Percentiles rank a stretch among this genome's conserved stretches.
Evolutionary conservation across 2,797 vertebrate genomes (phyloP).

Genomic region (Todus mexicanus): DNA sequence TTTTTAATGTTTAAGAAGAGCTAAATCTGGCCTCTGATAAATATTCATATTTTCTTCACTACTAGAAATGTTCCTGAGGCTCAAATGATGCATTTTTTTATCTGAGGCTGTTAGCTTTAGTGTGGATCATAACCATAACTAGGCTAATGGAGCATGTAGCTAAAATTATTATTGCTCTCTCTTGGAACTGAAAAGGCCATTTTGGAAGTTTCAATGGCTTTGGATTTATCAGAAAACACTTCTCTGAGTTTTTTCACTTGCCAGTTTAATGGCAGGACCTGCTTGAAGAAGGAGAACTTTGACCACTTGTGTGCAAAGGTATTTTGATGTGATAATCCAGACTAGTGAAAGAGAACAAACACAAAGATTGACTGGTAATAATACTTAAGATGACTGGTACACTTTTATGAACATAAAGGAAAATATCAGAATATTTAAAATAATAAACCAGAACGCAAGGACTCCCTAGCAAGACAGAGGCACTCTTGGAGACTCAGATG

Average conservation of each 20-base stretch:
- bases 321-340: background rate
- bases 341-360: background rate
- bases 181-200: background rate
- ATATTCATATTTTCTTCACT: constrained; percentile 8
- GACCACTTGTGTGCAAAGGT: background rate
- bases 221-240: background rate
- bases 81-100: constrained; percentile 27
- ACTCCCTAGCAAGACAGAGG: background rate
- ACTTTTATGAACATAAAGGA: background rate
- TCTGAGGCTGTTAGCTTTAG: background rate
- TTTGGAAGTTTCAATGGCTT: background rate
- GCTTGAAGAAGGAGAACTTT: background rate
- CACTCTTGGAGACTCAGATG: background rate
- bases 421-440: background rate
- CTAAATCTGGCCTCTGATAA: background rate
- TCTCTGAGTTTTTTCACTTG: background rate
- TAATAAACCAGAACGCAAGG: background rate
- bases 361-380: background rate
- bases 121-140: background rate
- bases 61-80: background rate
- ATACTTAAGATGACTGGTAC: background rate
- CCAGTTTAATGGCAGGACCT: background rate
- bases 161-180: constrained; percentile 7
- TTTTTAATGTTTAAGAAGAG: background rate
- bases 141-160: constrained; percentile 5